These are phyloP conservation scores for Subacronicta megacephala DNA, from an alignment of 2,888 invertebrate species.

Conservation along the genomic window DNA sequence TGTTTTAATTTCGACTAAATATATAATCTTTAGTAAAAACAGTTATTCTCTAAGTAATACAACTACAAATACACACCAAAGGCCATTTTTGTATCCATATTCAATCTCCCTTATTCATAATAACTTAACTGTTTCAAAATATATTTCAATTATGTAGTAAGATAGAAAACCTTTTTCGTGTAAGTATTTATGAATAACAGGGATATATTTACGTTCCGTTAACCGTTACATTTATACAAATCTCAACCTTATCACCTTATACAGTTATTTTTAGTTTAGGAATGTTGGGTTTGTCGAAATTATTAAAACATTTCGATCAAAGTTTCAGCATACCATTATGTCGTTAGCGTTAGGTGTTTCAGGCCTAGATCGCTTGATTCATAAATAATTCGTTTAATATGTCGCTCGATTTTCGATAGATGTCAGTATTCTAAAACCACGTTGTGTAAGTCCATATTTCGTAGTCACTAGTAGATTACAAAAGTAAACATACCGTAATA, in stretches of 20 bases:
- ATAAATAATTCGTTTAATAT: constrained; percentile 32
- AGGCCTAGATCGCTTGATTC: constrained; percentile 22
- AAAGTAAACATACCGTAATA: not conserved
- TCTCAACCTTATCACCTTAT: constrained; percentile 34
- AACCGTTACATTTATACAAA: constrained; percentile 28
- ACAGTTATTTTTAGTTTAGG: constrained; percentile 38
- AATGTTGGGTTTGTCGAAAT: constrained; percentile 50
- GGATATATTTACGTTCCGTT: constrained; percentile 16
- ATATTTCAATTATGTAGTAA: not conserved
- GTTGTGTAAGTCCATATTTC: constrained; percentile 10
- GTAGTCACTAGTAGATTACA: constrained; percentile 3
- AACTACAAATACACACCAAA: constrained; percentile 56
- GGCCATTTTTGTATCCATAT: constrained; percentile 52
- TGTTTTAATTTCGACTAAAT: constrained; percentile 51
- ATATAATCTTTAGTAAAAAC: constrained; percentile 51
- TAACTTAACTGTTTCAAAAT: not conserved
- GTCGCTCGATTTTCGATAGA: constrained; percentile 40
- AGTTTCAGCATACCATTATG: constrained; percentile 19
- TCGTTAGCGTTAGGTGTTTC: constrained; percentile 28
- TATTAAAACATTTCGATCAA: constrained; percentile 28
- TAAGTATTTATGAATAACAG: not conserved
- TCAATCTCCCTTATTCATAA: constrained; percentile 14
- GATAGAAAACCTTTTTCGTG: not conserved
- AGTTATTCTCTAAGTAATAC: constrained; percentile 45
- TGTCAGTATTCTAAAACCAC: constrained; percentile 44